Base-by-base conservation (phyloP, 2,113 vertebrate species). In the Lontra canadensis region DNA sequence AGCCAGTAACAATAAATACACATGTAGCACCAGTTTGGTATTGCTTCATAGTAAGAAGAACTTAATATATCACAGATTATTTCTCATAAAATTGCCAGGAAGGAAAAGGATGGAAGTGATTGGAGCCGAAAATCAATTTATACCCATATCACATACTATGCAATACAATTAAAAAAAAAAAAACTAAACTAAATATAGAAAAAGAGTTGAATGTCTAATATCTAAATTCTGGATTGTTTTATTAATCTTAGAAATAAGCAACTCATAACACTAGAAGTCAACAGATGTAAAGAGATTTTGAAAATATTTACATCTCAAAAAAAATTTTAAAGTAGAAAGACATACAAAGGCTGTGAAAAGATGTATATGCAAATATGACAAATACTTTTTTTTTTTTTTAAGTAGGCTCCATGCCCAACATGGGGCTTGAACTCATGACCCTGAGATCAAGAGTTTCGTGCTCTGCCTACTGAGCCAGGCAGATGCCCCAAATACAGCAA, bases 151-250 rank as follows among this genome's bases (percentile, higher is more conserved):
- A 39, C 6, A 71, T 2, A 26, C 36, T 65, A 31, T 25, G 49
- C 69, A 89, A 81, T 71, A 59, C 2, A 65, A 25, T 80, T 81
- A 0, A 2, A 26, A 47, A 96, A 93, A 95, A 76, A 29, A 63
- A n/a, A 11, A 3, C 4, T 6, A 47, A 20, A 3, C 17, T n/a
- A 86, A 95, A 63, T 34, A 86, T 74, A 52, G 80, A 93, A 61
- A 87, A 96, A 92, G 9, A 31, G n/a, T 76, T 88, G 61, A 88
- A 61, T 61, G 86, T 78, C 42, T 94, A 69, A 73, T 88, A 55
- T 36, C 20, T 95, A 93, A 87, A 74, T 67, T 31, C 36, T 59
- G 39, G 26, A 47, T 86, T 73, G 47, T 52, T 87, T 74, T 63
- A 73, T 82, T 74, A 79, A 49, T 39, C 78, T 93, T 88, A 23